Conservation (phyloP, 2,888 invertebrate species). For the Marasmarcha lunaedactyla region DNA sequence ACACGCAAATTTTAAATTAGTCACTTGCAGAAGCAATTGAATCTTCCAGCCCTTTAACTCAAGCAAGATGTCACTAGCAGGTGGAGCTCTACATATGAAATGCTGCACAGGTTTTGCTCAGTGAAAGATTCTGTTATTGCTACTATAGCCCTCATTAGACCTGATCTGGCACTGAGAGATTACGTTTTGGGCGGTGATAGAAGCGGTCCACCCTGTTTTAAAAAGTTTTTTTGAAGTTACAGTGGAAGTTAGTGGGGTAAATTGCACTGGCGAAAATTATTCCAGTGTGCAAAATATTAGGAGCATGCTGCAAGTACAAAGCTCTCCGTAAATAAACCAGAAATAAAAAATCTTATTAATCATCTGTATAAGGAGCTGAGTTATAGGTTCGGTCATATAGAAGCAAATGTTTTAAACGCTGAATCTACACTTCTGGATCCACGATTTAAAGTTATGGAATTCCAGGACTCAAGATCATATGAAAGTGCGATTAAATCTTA, state of each 20-base stretch:
- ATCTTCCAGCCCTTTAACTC: background rate
- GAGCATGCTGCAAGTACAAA: too few relatives aligned
- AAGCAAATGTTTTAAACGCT: slow-evolving; percentile 6
- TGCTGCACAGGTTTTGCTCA: background rate
- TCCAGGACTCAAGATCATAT: slow-evolving; percentile 1
- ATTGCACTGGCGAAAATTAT: slow-evolving; percentile 4
- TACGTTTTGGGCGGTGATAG: background rate
- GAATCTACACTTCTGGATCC: slow-evolving; percentile 12
- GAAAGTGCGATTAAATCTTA: background rate
- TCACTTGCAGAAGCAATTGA: background rate
- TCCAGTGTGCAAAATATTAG: too few relatives aligned
- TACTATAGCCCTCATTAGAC: background rate
- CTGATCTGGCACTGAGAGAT: background rate
- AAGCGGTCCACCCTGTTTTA: background rate
- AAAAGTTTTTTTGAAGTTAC: slow-evolving; percentile 8
- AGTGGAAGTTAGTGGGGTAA: slow-evolving; percentile 8
- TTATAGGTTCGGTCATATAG: slow-evolving; percentile 6
- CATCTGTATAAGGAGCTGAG: too few relatives aligned
- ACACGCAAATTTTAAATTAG: background rate
- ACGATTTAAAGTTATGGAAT: slow-evolving; percentile 8
- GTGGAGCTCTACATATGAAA: slow-evolving; percentile 7
- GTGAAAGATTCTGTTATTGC: background rate
- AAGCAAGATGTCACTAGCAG: slow-evolving; percentile 7
- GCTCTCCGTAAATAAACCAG: too few relatives aligned
- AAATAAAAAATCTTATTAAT: too few relatives aligned